Base-by-base conservation (phyloP, 2,113 vertebrate species). In the Pterocles burchelli region DNA sequence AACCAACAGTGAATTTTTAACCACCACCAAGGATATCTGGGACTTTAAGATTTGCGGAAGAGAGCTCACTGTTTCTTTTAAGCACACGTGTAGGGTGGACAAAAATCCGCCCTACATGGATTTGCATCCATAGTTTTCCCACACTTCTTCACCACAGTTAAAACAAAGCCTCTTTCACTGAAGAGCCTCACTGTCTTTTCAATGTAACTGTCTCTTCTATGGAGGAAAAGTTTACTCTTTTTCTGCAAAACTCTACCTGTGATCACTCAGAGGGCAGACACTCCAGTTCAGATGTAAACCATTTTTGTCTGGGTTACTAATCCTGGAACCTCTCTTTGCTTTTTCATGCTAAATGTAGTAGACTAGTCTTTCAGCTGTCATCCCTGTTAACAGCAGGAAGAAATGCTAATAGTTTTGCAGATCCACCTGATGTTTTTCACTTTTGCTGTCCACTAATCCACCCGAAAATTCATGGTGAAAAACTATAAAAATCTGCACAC, bases 181-280 rank as follows among this genome's bases (percentile, higher is more conserved):
- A 95, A 82, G 21, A 95, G n/a, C 65, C 85, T 94, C 55, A 48
- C 43, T 88, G 66, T 73, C 45, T 93, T 95, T 91, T 82, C 66
- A 85, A 5, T 62, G 4, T 29, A 95, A 76, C 46, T 79, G 7
- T 48, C 61, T 96, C 46, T 96, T 84, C 71, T 26, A 62, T 4
- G 17, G 66, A 66, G 75, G 33, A 92, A 93, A 81, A 26, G 9
- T 71, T 41, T 59, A 90, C 51, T 66, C 48, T 63, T 82, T 90
- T 61, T 91, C 29, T 79, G 71, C 34, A 90, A 54, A 96, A 95
- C 49, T 71, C 22, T 65, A 45, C 51, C 77, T 70, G 45, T 63
- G 63, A 88, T 76, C 43, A 43, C 74, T 34, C 28, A 48, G 46
- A 80, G 54, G 62, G 34, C 76, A 80, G 58, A 91, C 25, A 88